Evolutionary conservation across 2,888 invertebrate genomes (phyloP).

Genomic region (Drosophila algonquin): DNA sequence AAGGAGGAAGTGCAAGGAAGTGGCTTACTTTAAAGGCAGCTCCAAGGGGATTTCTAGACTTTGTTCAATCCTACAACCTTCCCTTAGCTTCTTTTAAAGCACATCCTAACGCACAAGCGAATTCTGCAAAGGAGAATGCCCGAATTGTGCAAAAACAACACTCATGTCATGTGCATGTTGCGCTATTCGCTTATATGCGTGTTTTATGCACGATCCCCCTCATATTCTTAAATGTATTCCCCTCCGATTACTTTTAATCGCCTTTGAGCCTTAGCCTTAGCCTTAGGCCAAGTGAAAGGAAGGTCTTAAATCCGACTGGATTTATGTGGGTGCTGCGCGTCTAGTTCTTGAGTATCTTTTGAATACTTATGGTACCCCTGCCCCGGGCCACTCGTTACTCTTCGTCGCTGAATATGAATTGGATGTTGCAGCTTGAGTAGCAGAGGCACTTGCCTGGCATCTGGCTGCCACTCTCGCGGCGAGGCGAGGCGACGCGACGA

Average conservation of each 20-base stretch:
- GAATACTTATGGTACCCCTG: constrained; percentile 8
- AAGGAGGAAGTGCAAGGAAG: not conserved
- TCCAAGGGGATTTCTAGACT: not conserved
- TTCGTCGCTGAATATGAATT: constrained; percentile 31
- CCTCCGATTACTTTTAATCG: constrained; percentile 53
- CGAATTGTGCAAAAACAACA: no score
- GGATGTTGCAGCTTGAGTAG: constrained; percentile 12
- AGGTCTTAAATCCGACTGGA: constrained; percentile 19
- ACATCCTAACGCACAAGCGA: no score
- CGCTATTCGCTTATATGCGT: no score
- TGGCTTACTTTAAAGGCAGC: no score
- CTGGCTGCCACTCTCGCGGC: constrained; percentile 37
- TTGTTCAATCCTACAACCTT: not conserved
- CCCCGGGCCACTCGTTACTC: constrained; percentile 11
- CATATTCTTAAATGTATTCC: constrained; percentile 3
- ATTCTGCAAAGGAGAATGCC: no score
- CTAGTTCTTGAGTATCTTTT: constrained; percentile 24
- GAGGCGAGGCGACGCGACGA: not conserved
- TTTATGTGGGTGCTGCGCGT: constrained; percentile 58
- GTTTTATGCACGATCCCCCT: no score
- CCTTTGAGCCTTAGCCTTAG: constrained; percentile 45
- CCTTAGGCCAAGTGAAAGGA: constrained; percentile 61
- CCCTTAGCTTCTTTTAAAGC: no score
- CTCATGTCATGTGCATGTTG: no score
- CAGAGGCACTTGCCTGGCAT: constrained; percentile 59